Percentiles rank a stretch among this genome's conserved stretches.
Evolutionary conservation across 1,140 invertebrate genomes (phyloP).

Genomic region (Penaeus vannamei): DNA sequence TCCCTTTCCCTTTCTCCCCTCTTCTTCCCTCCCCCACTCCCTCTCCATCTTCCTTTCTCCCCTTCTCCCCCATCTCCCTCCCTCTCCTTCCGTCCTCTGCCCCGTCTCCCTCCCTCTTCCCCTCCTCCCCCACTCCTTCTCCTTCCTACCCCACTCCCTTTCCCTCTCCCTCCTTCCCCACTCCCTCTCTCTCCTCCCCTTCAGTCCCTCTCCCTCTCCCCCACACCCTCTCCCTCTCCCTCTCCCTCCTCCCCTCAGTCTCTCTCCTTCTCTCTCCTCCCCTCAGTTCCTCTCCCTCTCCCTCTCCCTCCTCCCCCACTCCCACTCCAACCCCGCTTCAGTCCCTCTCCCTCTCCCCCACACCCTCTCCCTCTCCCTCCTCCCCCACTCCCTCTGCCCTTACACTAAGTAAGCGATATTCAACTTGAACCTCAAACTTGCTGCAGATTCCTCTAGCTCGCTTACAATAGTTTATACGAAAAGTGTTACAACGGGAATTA

Average conservation of each 20-base stretch:
- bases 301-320: no score
- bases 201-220: neutral
- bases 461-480: no score
- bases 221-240: neutral
- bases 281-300: no score
- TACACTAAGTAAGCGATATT: neutral
- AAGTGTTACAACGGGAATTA: neutral
- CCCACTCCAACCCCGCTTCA: no score
- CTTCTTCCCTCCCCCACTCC: no score
- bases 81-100: neutral
- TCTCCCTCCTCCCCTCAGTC: neutral
- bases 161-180: neutral
- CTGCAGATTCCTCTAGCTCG: no score
- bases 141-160: neutral
- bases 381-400: neutral
- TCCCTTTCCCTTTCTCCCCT: neutral
- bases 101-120: neutral
- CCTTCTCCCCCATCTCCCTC: neutral
- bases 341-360: no score
- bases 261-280: no score
- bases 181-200: neutral
- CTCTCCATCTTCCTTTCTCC: neutral
- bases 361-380: neutral
- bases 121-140: no score
- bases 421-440: slow-evolving; percentile 48